Evolutionary conservation across 2,888 invertebrate genomes (phyloP).

Genomic region (Machimus rusticus): DNA sequence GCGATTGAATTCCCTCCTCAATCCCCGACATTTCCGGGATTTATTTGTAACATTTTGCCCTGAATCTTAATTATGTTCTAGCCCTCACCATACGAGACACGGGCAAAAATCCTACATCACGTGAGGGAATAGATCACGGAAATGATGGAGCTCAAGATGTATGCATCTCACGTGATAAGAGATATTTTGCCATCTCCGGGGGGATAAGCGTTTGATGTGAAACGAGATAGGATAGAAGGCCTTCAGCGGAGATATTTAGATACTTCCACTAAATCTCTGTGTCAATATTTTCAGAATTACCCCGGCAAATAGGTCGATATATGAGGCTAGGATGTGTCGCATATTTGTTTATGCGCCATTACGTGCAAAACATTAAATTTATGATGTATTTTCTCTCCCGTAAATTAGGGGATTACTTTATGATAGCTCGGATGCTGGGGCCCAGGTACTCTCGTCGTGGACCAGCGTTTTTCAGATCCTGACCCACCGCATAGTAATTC

Average conservation of each 20-base stretch:
- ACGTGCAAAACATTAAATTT: neutral
- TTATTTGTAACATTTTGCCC: slow-evolving; percentile 22
- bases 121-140: neutral
- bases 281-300: neutral
- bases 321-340: neutral
- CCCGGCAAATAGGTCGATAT: neutral
- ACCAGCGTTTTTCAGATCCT: neutral
- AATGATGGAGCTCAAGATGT: neutral
- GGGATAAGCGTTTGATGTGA: neutral
- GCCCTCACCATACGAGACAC: neutral
- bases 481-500: neutral
- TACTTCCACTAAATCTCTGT: neutral
- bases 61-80: slow-evolving; percentile 7
- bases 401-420: neutral
- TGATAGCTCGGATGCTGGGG: neutral
- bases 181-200: neutral
- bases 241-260: neutral
- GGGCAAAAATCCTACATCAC: neutral
- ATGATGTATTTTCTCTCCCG: neutral
- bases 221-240: neutral
- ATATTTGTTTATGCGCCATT: neutral
- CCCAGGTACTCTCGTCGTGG: neutral
- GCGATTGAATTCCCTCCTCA: neutral
- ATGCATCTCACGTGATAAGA: slow-evolving; percentile 13
- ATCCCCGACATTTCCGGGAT: slow-evolving; percentile 25